phyloP scores from a whole-genome alignment of 2,797 vertebrate genomes.

The Myotis daubentonii region DNA sequence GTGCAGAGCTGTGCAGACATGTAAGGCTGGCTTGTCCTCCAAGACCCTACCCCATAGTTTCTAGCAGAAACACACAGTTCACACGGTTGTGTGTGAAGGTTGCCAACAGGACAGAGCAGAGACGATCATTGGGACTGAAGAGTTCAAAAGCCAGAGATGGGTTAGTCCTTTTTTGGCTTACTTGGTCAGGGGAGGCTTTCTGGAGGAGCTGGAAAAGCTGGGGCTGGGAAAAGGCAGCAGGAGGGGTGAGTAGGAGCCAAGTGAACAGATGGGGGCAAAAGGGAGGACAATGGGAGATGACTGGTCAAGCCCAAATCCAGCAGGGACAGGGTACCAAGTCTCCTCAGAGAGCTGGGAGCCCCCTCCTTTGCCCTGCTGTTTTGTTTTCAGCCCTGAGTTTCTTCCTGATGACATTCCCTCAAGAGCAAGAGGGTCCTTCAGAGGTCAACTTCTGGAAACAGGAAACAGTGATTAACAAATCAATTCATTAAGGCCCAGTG shows the following conservation, averaged over 20 bases:
- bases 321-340: neutral
- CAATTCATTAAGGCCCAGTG: constrained; percentile 38
- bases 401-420: neutral
- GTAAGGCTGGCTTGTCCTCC: neutral
- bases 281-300: neutral
- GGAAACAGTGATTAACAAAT: constrained; percentile 61
- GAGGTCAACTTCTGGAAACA: constrained; percentile 58
- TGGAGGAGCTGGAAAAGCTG: neutral
- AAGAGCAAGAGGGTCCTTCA: neutral
- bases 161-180: neutral
- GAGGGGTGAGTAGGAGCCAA: fast-evolving
- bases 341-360: neutral
- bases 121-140: neutral
- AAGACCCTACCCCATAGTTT: neutral
- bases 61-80: neutral
- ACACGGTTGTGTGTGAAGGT: neutral
- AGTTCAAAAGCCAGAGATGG: neutral
- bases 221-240: neutral
- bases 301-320: neutral
- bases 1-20: neutral
- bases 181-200: neutral
- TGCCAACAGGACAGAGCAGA: neutral
- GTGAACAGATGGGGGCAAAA: too few relatives aligned
- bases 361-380: neutral
- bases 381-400: neutral